Percentiles rank a stretch among this genome's conserved stretches.
phyloP scores from a whole-genome alignment of 2,797 vertebrate species.

The Anguilla marmorata region DNA sequence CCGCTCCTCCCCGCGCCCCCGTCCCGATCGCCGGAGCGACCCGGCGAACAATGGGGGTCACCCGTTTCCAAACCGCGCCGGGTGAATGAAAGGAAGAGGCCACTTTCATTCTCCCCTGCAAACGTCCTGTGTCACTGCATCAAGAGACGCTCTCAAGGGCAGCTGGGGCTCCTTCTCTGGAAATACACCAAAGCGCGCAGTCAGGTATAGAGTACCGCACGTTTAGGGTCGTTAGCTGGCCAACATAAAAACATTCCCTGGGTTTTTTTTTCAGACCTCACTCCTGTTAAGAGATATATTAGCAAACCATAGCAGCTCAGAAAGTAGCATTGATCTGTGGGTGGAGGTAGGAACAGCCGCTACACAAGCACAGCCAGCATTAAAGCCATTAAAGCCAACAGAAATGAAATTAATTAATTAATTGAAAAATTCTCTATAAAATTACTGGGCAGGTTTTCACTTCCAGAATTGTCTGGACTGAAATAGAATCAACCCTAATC shows the following conservation, averaged over 20 bases:
- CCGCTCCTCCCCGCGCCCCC: not conserved
- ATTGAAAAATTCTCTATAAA: not conserved
- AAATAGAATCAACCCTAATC: not conserved
- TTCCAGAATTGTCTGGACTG: not conserved
- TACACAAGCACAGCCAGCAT: not conserved
- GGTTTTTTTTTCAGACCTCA: not conserved
- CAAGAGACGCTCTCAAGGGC: not conserved
- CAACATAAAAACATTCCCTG: not conserved
- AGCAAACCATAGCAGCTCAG: not conserved
- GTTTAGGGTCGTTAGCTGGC: not conserved
- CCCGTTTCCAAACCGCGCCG: not conserved
- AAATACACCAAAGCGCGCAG: constrained; percentile 5
- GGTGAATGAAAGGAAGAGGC: constrained; percentile 12
- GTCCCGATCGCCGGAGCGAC: not conserved
- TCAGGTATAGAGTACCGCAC: not conserved
- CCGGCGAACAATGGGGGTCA: constrained; percentile 28
- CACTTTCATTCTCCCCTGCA: constrained; percentile 29
- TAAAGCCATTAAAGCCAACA: not conserved
- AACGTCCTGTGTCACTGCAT: constrained; percentile 23
- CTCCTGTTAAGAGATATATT: not conserved
- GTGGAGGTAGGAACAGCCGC: not conserved
- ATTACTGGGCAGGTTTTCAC: not conserved
- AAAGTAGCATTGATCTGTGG: not conserved
- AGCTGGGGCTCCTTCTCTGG: not conserved
- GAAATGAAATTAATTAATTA: not conserved